Percentiles rank a stretch among this genome's conserved stretches.
These are phyloP conservation scores for Dolomedes plantarius DNA, from an alignment of 2,888 invertebrate genomes.

Conservation along the genomic window DNA sequence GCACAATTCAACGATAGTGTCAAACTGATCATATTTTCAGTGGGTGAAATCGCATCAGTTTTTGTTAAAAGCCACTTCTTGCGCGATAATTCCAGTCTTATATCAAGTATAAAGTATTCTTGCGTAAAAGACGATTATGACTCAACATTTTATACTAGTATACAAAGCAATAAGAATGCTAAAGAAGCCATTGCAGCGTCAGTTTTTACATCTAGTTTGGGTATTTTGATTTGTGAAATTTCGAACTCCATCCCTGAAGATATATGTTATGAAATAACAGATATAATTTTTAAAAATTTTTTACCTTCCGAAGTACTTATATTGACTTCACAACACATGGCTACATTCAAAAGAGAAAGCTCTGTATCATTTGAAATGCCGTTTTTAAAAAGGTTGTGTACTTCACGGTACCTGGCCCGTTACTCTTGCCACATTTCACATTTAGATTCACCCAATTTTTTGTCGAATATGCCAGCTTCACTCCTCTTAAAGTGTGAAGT, in stretches of 20 bases:
- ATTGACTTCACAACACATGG: conserved; percentile 26
- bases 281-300: conserved; percentile 5
- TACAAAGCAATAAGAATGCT: neutral
- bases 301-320: conserved; percentile 7
- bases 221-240: conserved; percentile 33
- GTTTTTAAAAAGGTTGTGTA: conserved; percentile 25
- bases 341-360: conserved; percentile 21
- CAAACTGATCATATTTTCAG: conserved; percentile 30
- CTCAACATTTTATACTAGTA: neutral
- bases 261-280: neutral
- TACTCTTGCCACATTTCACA: neutral
- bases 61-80: conserved; percentile 36
- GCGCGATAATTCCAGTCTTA: neutral
- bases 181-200: conserved; percentile 2
- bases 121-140: neutral
- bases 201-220: neutral
- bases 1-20: neutral
- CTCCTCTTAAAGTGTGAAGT: conserved; percentile 24
- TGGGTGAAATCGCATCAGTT: conserved; percentile 21
- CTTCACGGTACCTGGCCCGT: neutral
- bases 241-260: conserved; percentile 24
- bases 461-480: conserved; percentile 31
- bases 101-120: conserved; percentile 14
- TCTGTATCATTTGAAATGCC: neutral
- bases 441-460: conserved; percentile 38